phyloP scores from a whole-genome alignment of 2,797 vertebrate species.

The Sarcophilus harrisii region DNA sequence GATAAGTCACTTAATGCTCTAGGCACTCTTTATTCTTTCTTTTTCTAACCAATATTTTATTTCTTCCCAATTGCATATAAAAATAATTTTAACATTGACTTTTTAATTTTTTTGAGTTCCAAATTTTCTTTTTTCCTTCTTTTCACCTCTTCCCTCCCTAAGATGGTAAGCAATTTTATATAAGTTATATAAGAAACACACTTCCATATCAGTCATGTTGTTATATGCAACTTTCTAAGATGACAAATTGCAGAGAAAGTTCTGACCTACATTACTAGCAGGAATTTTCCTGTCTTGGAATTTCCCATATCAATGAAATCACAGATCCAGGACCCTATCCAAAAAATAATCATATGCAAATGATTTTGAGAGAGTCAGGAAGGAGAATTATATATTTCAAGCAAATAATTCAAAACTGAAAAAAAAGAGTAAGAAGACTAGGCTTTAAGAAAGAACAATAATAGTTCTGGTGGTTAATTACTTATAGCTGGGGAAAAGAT shows the following conservation, averaged over 20 bases:
- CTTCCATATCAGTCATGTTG: neutral
- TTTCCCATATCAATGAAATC: neutral
- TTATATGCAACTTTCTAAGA: neutral
- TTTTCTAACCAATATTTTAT: neutral
- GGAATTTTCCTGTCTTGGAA: neutral
- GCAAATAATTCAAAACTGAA: conserved; percentile 33
- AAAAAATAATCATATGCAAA: neutral
- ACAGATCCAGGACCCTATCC: neutral
- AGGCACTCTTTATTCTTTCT: neutral
- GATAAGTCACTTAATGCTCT: neutral
- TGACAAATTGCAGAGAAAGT: neutral
- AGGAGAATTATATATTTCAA: conserved; percentile 44
- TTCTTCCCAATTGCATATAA: neutral
- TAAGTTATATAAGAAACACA: neutral
- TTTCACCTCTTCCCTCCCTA: neutral
- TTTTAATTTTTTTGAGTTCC: neutral
- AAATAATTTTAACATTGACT: neutral
- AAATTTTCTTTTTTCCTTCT: neutral
- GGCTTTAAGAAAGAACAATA: neutral
- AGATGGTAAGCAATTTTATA: neutral
- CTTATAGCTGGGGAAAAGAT: neutral
- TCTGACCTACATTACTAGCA: neutral
- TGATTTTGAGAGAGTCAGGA: conserved; percentile 12
- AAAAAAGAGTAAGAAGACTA: conserved; percentile 11
- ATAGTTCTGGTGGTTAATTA: neutral